A percentile compares a stretch with the other conserved stretches of the same genome.
phyloP scores from a whole-genome alignment of 2,888 invertebrate genomes.

The Drosophila paracracens region DNA sequence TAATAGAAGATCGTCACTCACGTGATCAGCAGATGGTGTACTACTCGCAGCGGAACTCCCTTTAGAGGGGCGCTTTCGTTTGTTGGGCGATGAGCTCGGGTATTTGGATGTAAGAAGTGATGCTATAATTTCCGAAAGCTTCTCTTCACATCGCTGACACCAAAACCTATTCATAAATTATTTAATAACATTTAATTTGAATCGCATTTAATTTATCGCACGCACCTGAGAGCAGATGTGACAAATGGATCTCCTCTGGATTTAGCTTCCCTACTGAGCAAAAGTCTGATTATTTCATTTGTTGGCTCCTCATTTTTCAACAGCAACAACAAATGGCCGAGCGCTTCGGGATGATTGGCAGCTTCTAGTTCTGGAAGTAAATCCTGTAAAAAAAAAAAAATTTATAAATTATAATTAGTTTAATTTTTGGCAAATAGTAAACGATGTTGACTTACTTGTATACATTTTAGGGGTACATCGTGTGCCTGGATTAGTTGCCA shows the following conservation, averaged over 20 bases:
- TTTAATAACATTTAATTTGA: background rate
- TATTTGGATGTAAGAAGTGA: constrained; percentile 92
- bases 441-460: constrained; percentile 85
- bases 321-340: constrained; percentile 95
- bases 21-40: constrained; percentile 92
- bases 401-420: background rate
- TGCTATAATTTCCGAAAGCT: constrained; percentile 92
- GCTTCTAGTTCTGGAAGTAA: constrained; percentile 91
- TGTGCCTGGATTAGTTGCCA: constrained; percentile 98
- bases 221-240: constrained; percentile 92
- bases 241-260: constrained; percentile 93
- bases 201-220: background rate
- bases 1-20: constrained; percentile 67
- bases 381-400: constrained; percentile 70
- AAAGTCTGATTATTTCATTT: constrained; percentile 92
- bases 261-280: constrained; percentile 91
- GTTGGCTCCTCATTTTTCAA: constrained; percentile 96
- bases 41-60: constrained; percentile 89
- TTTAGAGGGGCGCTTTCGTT: constrained; percentile 93
- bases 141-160: constrained; percentile 97
- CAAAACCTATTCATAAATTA: constrained; percentile 87
- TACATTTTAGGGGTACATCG: constrained; percentile 95
- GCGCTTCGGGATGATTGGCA: constrained; percentile 95
- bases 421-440: background rate
- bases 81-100: constrained; percentile 95